A percentile compares a stretch with the other conserved stretches of the same genome.
phyloP scores from a whole-genome alignment of 2,888 invertebrate genomes.

The Alloplasta piceator region DNA sequence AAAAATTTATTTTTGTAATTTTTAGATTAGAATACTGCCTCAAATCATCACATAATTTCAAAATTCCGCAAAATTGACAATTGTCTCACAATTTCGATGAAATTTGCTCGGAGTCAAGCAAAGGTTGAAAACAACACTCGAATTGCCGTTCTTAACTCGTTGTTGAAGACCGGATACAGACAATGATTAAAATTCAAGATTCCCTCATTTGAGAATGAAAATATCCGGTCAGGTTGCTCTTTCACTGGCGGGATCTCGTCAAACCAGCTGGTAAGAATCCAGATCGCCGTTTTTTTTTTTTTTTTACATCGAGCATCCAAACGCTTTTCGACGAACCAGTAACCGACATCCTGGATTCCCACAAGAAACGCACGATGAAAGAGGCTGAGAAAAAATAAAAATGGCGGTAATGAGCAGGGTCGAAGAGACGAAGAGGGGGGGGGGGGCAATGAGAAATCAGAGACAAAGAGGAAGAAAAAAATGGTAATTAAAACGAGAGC shows the following conservation, averaged over 20 bases:
- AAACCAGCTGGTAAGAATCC: constrained; percentile 41
- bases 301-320: constrained; percentile 29
- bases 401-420: background rate
- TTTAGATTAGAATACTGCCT: too few species aligned
- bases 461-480: constrained; percentile 77
- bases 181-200: background rate
- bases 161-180: too few species aligned
- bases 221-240: constrained; percentile 23
- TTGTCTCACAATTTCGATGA: too few species aligned
- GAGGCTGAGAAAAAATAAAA: constrained; percentile 7
- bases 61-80: too few species aligned
- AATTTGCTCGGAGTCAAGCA: too few species aligned
- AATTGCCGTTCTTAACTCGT: too few species aligned
- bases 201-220: background rate
- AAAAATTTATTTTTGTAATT: too few species aligned
- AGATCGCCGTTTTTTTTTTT: constrained; percentile 9
- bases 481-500: constrained; percentile 79
- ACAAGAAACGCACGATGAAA: constrained; percentile 54
- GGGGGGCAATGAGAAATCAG: constrained; percentile 72
- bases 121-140: too few species aligned
- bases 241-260: constrained; percentile 42
- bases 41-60: too few species aligned
- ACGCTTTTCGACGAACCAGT: constrained; percentile 54
- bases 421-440: background rate
- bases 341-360: constrained; percentile 73